Evolutionary conservation across 2,113 vertebrate species (phyloP), one percentile per base, ranked within the genome.

Genomic region (Enhydra lutris): DNA sequence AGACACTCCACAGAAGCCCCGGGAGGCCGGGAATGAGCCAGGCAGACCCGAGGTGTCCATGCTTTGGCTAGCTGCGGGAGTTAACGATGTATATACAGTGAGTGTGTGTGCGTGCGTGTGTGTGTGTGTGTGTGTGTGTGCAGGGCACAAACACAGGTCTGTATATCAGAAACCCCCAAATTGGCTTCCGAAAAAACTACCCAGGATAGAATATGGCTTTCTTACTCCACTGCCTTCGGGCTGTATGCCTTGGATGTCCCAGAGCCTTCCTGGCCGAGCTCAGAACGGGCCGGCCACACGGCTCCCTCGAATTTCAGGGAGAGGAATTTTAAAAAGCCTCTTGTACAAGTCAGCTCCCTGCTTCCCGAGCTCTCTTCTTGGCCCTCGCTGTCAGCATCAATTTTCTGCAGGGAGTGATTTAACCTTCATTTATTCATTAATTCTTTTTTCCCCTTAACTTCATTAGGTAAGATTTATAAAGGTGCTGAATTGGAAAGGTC

Each of bases 401-500:
- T 98, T 98, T 98, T 98, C 98, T 98, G 76, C 95, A 95, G 97
- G 97, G 97, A 98, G 81, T 98, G 98, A 98, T 99, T 98, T 99
- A 99, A 98, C 97, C 97, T 98, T 97, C 97, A 52, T 97, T 98
- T 98, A 96, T 95, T 98, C 96, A 96, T 98, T 97, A 97, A 82
- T 96, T 97, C 96, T 90, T 98, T 97, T 97, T 92, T 10, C 67
- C 92, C 84, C 74, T 91, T 97, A 97, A 98, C 98, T 99, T 99
- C 98, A 98, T 99, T 99, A 98, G 98, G 84, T 98, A 98, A 98
- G 98, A 99, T 99, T 99, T 99, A 99, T 99, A 98, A 98, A 98
- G 98, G 98, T 99, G 96, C 20, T 91, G 96, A 94, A 55, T 95
- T 96, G 97, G 97, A 99, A 99, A 99, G 99, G 98, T 98, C 98